These are phyloP conservation scores for Ferdinandea cuprea DNA, from an alignment of 2,888 invertebrate species.

Conservation along the genomic window DNA sequence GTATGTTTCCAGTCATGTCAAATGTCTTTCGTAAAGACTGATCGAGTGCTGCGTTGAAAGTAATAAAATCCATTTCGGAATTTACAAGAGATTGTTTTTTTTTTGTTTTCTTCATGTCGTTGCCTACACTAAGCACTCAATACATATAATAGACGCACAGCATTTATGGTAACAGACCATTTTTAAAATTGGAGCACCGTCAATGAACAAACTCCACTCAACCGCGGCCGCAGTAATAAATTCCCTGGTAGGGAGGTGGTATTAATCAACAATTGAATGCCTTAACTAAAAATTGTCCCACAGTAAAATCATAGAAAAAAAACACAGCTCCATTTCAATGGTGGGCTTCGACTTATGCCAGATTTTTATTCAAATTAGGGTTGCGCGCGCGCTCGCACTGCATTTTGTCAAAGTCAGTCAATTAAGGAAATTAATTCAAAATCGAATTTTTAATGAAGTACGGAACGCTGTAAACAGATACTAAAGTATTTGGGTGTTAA, in stretches of 20 bases:
- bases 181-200: constrained; percentile 58
- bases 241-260: constrained; percentile 34
- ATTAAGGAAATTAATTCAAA: constrained; percentile 73
- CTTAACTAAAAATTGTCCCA: constrained; percentile 14
- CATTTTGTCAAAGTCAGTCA: constrained; percentile 58
- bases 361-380: constrained; percentile 64
- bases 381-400: constrained; percentile 21
- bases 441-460: constrained; percentile 59
- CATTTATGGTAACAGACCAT: constrained; percentile 63
- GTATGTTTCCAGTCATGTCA: constrained; percentile 69
- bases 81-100: constrained; percentile 48
- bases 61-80: constrained; percentile 69
- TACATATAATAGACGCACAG: constrained; percentile 23
- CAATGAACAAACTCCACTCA: neutral
- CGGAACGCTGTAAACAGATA: constrained; percentile 44
- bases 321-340: neutral
- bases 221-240: constrained; percentile 27
- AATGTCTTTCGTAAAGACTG: constrained; percentile 56
- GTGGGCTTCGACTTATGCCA: constrained; percentile 23
- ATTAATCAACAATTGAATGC: constrained; percentile 66
- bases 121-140: constrained; percentile 15
- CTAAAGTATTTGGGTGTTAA: constrained; percentile 63
- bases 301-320: constrained; percentile 18
- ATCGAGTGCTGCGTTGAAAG: constrained; percentile 65
- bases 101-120: neutral